Evolutionary conservation across 64 coral and sea anemone species (phyloP), one percentile per base, ranked within the genome.

Genomic region (Astreopora myriophthalma): DNA sequence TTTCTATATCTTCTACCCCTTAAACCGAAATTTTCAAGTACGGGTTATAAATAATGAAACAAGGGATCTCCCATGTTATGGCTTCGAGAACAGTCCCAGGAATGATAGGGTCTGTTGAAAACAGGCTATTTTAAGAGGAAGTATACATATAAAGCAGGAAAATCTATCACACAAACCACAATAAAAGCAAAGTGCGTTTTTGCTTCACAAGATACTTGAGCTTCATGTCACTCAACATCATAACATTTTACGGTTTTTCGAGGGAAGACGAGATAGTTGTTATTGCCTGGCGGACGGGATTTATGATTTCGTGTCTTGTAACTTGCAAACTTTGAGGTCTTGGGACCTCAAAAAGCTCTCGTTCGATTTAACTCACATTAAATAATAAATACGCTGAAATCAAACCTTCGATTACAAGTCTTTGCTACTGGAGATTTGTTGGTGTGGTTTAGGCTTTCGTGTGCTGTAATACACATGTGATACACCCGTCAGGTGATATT

Each of bases 111-210:
- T 37, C 57, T 38, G 3, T 82, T 37, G 32, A 35, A 63, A 63
- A 63, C 79, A 82, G 51, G 79, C 35, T 63, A 82, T 82, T 63
- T 27, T 6, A 63, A 82, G 23, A 37, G 79, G 79, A 62, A 82
- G 31, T 24, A 20, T 35, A 52, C 20, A 17, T 16, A 12, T 31
- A 25, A 77, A 17, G 11, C 51, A 51, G 8, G 2, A 77, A 58
- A 32, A 37, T 81, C 8, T 5, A 55, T 27, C 26, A 9, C 76
- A 22, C 27, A 8, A 33, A 62, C 32, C 6, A 5, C 46, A 8
- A 9, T 58, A 16, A 37, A 73, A 73, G 33, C 34, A 34, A 22
- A 37, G 1, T 48, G 9, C 17, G 7, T 19, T 48, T 60, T 58
- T 58, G 20, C 5, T 25, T 29, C 17, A 57, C 14, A 22, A 19